A percentile compares a stretch with the other conserved stretches of the same genome.
Conservation (phyloP, 2,888 invertebrate genomes). For the Hedya salicella region DNA sequence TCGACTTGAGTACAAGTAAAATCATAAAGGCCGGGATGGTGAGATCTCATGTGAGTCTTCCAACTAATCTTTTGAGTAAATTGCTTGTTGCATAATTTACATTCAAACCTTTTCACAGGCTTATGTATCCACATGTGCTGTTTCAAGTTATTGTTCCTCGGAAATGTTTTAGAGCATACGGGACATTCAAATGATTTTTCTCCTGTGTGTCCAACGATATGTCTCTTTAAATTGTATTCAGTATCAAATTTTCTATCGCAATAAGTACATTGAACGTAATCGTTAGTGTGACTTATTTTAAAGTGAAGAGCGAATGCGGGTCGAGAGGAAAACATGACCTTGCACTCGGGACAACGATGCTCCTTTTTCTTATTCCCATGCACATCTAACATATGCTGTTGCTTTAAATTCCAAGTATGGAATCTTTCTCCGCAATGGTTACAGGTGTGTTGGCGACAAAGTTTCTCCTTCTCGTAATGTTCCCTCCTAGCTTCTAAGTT, state of each 20-base stretch:
- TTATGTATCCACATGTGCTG: slow-evolving; percentile 65
- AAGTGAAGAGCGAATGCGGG: slow-evolving; percentile 56
- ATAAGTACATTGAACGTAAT: slow-evolving; percentile 50
- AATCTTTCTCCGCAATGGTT: slow-evolving; percentile 56
- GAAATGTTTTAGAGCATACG: slow-evolving; percentile 60
- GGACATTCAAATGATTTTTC: slow-evolving; percentile 55
- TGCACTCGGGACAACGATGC: slow-evolving; percentile 59
- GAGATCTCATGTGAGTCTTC: slow-evolving; percentile 65
- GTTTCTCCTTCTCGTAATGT: slow-evolving; percentile 46
- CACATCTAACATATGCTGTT: slow-evolving; percentile 53
- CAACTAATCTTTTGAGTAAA: slow-evolving; percentile 63
- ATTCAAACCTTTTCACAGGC: slow-evolving; percentile 52
- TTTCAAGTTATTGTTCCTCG: slow-evolving; percentile 54
- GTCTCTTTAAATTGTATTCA: slow-evolving; percentile 51
- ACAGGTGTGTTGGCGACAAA: slow-evolving; percentile 59
- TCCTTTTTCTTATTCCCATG: slow-evolving; percentile 53
- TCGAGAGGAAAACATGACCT: slow-evolving; percentile 50
- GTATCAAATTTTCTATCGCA: slow-evolving; percentile 54
- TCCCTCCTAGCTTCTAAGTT: slow-evolving; percentile 53
- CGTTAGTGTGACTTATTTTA: slow-evolving; percentile 54
- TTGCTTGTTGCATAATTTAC: slow-evolving; percentile 57
- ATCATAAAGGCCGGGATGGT: slow-evolving; percentile 62
- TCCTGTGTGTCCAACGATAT: slow-evolving; percentile 56
- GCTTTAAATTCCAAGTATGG: slow-evolving; percentile 53
- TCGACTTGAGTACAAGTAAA: slow-evolving; percentile 48